Conservation (phyloP, 2,888 invertebrate species). For the Eledona agricola region DNA sequence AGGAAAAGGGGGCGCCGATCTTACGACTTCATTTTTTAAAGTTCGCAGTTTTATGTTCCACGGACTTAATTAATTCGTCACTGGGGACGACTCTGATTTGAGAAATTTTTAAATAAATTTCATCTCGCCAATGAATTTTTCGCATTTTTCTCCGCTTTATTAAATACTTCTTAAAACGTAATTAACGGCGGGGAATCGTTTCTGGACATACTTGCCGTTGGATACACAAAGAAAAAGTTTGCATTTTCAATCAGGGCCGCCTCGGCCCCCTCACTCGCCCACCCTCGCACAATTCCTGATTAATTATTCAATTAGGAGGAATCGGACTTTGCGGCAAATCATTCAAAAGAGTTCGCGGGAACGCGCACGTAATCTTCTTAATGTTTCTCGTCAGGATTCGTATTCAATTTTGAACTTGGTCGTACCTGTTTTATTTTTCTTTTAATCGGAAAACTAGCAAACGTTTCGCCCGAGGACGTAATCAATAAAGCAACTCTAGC, state of each 20-base stretch:
- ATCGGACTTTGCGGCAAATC: neutral
- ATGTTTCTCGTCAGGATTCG: too few relatives aligned
- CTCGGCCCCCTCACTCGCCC: constrained; percentile 1
- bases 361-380: too few relatives aligned
- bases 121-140: constrained; percentile 57
- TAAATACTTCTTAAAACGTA: constrained; percentile 44
- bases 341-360: too few relatives aligned
- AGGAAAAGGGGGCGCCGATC: constrained; percentile 55
- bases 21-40: constrained; percentile 59
- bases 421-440: too few relatives aligned
- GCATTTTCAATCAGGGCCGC: too few relatives aligned
- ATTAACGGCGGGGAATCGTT: constrained; percentile 27
- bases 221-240: constrained; percentile 19
- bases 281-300: constrained; percentile 4
- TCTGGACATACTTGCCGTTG: constrained; percentile 3
- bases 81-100: constrained; percentile 55
- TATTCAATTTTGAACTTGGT: too few relatives aligned
- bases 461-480: too few relatives aligned
- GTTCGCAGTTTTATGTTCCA: constrained; percentile 56
- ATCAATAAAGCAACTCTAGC: too few relatives aligned
- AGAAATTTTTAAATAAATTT: constrained; percentile 59
- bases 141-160: constrained; percentile 53
- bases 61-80: constrained; percentile 63
- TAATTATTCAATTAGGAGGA: constrained; percentile 9
- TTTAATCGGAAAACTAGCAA: too few relatives aligned